phyloP scores from a whole-genome alignment of 1,140 invertebrate genomes.

The Odontomachus brunneus region DNA sequence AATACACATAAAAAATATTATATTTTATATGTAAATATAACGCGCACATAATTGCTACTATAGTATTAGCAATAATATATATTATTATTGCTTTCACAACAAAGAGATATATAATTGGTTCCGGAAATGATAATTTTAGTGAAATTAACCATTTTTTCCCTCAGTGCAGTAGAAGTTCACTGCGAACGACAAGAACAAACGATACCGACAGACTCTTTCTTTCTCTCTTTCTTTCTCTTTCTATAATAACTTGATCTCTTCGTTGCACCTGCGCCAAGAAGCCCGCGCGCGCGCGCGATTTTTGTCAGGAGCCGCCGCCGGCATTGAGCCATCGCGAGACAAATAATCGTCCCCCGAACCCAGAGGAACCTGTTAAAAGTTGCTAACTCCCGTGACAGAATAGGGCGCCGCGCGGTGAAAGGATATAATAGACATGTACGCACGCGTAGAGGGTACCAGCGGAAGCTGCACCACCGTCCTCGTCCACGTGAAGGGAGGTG shows the following conservation, averaged over 20 bases:
- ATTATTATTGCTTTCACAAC: no score
- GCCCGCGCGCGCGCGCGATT: conserved; percentile 8
- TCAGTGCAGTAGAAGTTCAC: no score
- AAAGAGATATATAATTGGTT: no score
- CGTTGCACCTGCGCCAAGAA: conserved; percentile 18
- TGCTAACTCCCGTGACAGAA: conserved; percentile 70
- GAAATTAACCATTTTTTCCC: no score
- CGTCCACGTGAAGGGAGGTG: conserved; percentile 52
- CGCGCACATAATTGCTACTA: no score
- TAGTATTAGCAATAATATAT: no score
- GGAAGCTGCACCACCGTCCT: conserved; percentile 60
- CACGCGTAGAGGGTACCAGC: conserved; percentile 38
- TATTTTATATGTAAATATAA: no score
- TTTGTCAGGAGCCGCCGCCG: conserved; percentile 24
- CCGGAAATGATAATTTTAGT: no score
- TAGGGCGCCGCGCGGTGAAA: conserved; percentile 68
- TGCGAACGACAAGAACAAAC: no score
- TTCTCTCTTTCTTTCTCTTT: no score
- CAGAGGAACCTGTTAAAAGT: conserved; percentile 75
- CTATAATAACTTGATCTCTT: background rate
- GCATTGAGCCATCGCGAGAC: conserved; percentile 55
- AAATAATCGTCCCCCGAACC: conserved; percentile 64
- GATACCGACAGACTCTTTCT: no score
- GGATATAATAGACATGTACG: conserved; percentile 69
- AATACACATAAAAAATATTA: no score